Evolutionary conservation across 2,113 vertebrate species (phyloP), one percentile per base, ranked within the genome.

Genomic region (Oryzias celebensis): DNA sequence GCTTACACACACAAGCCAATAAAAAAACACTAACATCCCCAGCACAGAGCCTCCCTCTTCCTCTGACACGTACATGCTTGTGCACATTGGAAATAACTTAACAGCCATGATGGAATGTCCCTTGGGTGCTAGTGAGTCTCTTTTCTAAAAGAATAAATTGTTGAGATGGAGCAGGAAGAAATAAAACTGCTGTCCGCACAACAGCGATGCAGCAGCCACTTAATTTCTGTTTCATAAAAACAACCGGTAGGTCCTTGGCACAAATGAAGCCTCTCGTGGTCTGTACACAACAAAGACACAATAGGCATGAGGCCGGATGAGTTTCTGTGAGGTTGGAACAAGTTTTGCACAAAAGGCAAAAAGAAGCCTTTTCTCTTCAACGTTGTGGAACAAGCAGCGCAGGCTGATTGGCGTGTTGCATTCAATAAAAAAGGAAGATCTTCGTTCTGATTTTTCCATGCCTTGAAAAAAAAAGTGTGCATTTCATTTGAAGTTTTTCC

Each of bases 81-180:
- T 22, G 52, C 50, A 52, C 2, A 52, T 41, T 2, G 15, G 50
- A 62, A 4, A 0, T 54, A 52, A 77, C 68, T 59, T 65, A 66
- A 69, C 63, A 57, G 62, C 42, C 14, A 20, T 52, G 66, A 66
- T 67, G 60, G 46, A 63, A 54, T 58, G 49, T 50, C 59, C 63
- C 73, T 62, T 20, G 4, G 62, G 55, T 68, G 26, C n/a, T 12
- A 23, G 10, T 0, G 3, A 42, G 45, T 51, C 49, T 54, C 68
- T 83, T 80, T 82, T 63, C 57, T 31, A 70, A 62, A 47, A 44
- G 49, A 66, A 72, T 54, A 53, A 7, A 56, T 62, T 73, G 72
- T 65, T 28, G 24, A 67, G 65, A 60, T 20, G 7, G 51, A 75
- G 63, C 73, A 51, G 55, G 6, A 36, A 44, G 58, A 63, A 48